Evolutionary conservation across 2,888 invertebrate species (phyloP).

Genomic region (Lymantria monacha): DNA sequence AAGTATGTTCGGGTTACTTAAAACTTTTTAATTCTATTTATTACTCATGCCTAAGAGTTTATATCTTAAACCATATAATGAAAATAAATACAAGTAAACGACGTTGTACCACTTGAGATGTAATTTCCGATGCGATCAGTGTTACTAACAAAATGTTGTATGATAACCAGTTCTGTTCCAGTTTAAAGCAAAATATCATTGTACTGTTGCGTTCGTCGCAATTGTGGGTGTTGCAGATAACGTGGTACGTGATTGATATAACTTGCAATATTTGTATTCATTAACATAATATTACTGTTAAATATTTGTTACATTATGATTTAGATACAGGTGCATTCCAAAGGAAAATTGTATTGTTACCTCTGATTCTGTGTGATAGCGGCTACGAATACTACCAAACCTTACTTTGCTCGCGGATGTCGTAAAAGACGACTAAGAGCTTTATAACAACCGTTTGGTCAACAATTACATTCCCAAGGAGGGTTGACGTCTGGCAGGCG

Average conservation of each 20-base stretch:
- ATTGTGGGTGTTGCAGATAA: neutral
- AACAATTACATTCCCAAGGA: too few species aligned
- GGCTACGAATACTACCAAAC: too few species aligned
- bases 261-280: neutral
- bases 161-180: conserved; percentile 26
- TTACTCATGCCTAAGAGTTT: conserved; percentile 9
- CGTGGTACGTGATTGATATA: neutral
- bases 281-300: neutral
- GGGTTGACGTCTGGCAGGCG: too few species aligned
- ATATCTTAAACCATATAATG: conserved; percentile 42
- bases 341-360: too few species aligned
- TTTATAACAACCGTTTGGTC: too few species aligned
- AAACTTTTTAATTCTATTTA: too few species aligned
- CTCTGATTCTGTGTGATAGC: too few species aligned
- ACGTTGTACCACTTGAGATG: conserved; percentile 61
- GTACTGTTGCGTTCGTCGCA: neutral
- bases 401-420: too few species aligned
- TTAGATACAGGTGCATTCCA: too few species aligned
- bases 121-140: conserved; percentile 63
- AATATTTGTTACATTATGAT: too few species aligned
- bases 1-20: too few species aligned
- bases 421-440: too few species aligned
- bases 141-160: conserved; percentile 46
- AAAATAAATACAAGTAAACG: conserved; percentile 54
- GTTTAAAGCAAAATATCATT: conserved; percentile 13